These are phyloP conservation scores for Hyperopisus bebe DNA, from an alignment of 2,113 vertebrate species.

Conservation along the genomic window DNA sequence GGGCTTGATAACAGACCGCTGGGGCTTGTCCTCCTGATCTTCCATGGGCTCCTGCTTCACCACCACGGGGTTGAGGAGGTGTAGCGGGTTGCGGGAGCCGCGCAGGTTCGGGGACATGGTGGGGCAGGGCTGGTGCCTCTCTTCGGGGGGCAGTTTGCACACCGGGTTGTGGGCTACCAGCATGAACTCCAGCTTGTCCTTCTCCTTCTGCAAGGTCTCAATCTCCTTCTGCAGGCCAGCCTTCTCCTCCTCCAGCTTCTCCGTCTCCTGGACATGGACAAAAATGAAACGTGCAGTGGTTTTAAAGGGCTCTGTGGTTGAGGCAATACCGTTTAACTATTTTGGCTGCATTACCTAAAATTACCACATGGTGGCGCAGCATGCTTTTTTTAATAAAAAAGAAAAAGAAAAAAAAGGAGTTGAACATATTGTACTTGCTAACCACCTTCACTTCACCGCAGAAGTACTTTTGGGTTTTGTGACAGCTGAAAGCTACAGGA, in stretches of 20 bases:
- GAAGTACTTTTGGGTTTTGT: not conserved
- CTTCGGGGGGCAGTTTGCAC: conserved; percentile 86
- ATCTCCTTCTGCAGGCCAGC: conserved; percentile 95
- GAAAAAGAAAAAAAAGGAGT: not conserved
- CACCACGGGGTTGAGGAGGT: conserved; percentile 61
- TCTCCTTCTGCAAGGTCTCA: conserved; percentile 89
- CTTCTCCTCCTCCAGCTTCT: conserved; percentile 94
- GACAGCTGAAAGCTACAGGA: not conserved
- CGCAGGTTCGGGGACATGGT: conserved; percentile 69
- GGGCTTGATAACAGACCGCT: conserved; percentile 95
- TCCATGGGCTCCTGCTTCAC: conserved; percentile 92
- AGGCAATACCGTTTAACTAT: not conserved
- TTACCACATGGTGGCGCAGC: conserved; percentile 44
- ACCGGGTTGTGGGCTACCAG: conserved; percentile 89
- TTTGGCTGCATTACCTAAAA: not conserved
- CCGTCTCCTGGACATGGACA: conserved; percentile 73
- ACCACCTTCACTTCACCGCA: not conserved
- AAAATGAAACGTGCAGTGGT: not conserved
- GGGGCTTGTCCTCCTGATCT: conserved; percentile 69
- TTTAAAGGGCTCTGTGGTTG: not conserved
- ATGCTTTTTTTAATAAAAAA: not conserved
- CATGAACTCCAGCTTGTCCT: conserved; percentile 98
- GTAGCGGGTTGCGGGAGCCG: conserved; percentile 30
- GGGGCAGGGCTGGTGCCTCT: conserved; percentile 66
- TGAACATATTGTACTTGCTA: not conserved